Evolutionary conservation across 2,888 invertebrate genomes (phyloP), one percentile per base, ranked within the genome.

Genomic region (Portevinia maculata): DNA sequence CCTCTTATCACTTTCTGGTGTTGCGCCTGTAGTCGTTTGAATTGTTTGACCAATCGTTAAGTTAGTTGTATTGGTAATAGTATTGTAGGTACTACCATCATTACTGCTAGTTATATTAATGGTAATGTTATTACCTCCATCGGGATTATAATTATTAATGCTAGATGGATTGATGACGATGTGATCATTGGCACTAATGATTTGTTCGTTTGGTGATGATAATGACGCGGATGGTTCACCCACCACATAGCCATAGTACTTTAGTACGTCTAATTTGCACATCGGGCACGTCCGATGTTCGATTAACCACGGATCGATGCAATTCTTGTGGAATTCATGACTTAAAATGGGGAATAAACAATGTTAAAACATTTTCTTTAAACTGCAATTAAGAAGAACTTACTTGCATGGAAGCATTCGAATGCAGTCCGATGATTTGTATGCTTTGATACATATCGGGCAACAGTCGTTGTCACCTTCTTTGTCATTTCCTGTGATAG

Each of bases 221-320:
- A 70, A 24, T 55, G 81, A 6, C 57, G 65, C 13, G 59, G 79
- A 50, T 64, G 75, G 79, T 76, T 90, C 91, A 93, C 95, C 94
- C 90, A 95, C 96, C 93, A 96, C 96, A 88, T 96, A 95, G 85
- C 96, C 96, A 88, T 96, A 96, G 89, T 95, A 94, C 88, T 97
- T 96, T 83, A 98, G 93, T 86, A 98, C 98, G 91, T 98, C 98
- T 94, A 97, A 94, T 91, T 98, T 98, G 92, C 98, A 98, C 97
- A 98, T 98, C 8, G 98, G 98, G 90, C 98, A 98, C 32, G 98
- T 98, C 85, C 98, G 93, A 90, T 98, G 97, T 89, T 98, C 98
- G 88, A 98, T 91, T 79, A 98, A 92, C 98, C 98, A 98, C 15
- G 98, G 98, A 92, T 98, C 98, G 88, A 98, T 97, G 92, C 98